Conservation (phyloP, 2,113 vertebrate genomes). For the Opisthocomus hoazin region DNA sequence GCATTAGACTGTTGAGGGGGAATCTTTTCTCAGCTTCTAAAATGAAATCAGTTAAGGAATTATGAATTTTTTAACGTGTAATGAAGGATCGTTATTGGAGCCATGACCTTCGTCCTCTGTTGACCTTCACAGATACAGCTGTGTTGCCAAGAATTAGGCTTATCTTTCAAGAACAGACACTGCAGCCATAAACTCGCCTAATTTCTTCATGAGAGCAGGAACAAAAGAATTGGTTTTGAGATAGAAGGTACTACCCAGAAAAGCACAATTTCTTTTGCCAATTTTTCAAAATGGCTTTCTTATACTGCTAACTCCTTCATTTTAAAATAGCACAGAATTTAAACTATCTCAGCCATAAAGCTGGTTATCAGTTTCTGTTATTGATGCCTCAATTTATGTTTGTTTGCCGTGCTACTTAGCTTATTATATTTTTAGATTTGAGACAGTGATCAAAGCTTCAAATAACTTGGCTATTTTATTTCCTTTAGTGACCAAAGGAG, state of each 20-base stretch:
- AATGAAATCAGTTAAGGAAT: neutral
- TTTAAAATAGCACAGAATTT: neutral
- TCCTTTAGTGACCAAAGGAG: neutral
- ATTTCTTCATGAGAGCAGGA: neutral
- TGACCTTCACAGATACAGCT: neutral
- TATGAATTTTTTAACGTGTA: neutral
- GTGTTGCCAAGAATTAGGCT: neutral
- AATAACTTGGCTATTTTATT: neutral
- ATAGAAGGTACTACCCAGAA: neutral
- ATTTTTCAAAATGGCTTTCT: neutral
- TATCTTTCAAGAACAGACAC: neutral
- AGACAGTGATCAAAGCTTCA: slow-evolving; percentile 9
- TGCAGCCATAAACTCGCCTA: neutral
- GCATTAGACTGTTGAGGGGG: neutral
- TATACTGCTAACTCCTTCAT: neutral
- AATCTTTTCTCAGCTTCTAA: neutral
- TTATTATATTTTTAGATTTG: neutral
- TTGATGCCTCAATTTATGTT: neutral
- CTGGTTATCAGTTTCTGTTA: neutral
- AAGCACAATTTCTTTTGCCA: neutral
- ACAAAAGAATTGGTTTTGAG: neutral
- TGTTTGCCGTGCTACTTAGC: neutral
- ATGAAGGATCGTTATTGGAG: neutral
- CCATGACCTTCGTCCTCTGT: neutral
- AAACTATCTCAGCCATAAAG: neutral